Conservation (phyloP, 2,888 invertebrate species). For the Zygothrica quintamaculata region DNA sequence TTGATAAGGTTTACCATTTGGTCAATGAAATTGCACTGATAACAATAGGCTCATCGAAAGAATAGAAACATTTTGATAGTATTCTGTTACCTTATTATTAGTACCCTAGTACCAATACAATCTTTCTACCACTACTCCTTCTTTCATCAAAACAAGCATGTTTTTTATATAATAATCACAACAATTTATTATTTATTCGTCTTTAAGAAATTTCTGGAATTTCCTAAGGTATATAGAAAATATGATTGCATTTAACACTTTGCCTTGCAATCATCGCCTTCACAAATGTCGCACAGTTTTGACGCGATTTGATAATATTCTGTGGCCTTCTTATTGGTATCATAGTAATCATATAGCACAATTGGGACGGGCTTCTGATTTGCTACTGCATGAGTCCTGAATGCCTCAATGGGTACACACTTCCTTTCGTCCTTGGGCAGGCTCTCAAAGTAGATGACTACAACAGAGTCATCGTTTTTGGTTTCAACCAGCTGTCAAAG, state of each 20-base stretch:
- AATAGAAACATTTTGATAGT: too few species aligned
- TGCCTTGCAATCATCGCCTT: constrained; percentile 53
- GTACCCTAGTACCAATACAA: too few species aligned
- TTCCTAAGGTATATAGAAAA: neutral
- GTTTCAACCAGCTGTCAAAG: constrained; percentile 87
- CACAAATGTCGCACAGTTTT: constrained; percentile 80
- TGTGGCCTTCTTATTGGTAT: constrained; percentile 86
- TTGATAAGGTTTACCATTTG: constrained; percentile 1
- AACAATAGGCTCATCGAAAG: too few species aligned
- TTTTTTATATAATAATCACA: constrained; percentile 41
- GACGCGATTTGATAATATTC: constrained; percentile 75
- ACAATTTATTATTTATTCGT: constrained; percentile 18
- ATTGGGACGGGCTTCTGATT: constrained; percentile 94
- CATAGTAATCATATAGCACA: constrained; percentile 95
- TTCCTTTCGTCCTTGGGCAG: constrained; percentile 86
- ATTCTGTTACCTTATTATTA: too few species aligned
- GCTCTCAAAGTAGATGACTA: constrained; percentile 90
- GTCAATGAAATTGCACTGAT: constrained; percentile 18
- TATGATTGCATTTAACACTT: constrained; percentile 36
- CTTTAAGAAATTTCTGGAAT: neutral
- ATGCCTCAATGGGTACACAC: constrained; percentile 94
- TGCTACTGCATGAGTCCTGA: constrained; percentile 92
- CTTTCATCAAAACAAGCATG: neutral
- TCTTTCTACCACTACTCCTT: too few species aligned
- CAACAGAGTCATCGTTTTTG: constrained; percentile 87